A percentile compares a stretch with the other conserved stretches of the same genome.
phyloP scores from a whole-genome alignment of 2,888 invertebrate species.

The Drosophila greeni region DNA sequence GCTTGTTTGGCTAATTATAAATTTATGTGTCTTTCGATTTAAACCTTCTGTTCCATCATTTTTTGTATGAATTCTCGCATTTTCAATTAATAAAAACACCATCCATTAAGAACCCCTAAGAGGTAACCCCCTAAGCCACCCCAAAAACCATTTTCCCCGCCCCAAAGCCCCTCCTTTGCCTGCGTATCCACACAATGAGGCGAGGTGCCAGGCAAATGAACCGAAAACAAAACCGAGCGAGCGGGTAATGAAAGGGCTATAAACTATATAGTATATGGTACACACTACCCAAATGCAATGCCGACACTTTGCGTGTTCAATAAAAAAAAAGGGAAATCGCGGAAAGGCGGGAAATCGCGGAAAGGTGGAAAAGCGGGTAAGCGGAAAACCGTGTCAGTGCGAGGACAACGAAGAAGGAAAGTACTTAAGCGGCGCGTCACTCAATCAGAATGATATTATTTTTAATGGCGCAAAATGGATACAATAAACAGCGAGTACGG shows the following conservation, averaged over 20 bases:
- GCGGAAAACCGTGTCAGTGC: constrained; percentile 69
- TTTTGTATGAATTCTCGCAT: too few relatives aligned
- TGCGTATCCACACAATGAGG: constrained; percentile 43
- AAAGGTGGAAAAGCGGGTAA: constrained; percentile 5
- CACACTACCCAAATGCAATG: constrained; percentile 19
- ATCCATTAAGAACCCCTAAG: too few relatives aligned
- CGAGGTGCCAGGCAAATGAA: constrained; percentile 16
- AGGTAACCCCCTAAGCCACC: not conserved
- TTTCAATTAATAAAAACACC: too few relatives aligned
- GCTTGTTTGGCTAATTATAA: too few relatives aligned
- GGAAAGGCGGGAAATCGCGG: constrained; percentile 42
- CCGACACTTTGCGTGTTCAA: constrained; percentile 70
- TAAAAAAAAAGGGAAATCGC: constrained; percentile 54
- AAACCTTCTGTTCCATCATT: too few relatives aligned
- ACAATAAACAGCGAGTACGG: constrained; percentile 54
- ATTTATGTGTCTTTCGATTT: too few relatives aligned
- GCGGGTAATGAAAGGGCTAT: constrained; percentile 30
- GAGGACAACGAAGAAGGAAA: constrained; percentile 62
- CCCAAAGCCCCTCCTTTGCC: constrained; percentile 22
- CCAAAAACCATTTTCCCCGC: constrained; percentile 15
- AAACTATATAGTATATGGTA: constrained; percentile 14
- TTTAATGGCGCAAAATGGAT: constrained; percentile 68
- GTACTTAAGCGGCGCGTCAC: constrained; percentile 73
- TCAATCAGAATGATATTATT: constrained; percentile 74
- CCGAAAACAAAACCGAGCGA: constrained; percentile 23